phyloP scores from a whole-genome alignment of 2,888 invertebrate genomes.

The Lycocerus yunnanus region DNA sequence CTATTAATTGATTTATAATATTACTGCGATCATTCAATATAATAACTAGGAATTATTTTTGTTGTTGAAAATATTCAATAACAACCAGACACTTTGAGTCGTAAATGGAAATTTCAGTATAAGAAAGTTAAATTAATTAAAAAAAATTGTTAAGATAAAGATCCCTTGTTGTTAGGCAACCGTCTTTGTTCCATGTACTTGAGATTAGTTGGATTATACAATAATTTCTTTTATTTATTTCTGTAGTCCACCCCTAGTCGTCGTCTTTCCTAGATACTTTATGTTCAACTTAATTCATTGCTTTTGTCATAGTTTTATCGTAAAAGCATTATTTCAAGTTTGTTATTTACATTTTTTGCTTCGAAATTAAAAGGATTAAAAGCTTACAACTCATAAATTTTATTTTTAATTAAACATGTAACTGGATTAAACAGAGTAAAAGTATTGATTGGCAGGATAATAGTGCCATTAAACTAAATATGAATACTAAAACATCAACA shows the following conservation, averaged over 20 bases:
- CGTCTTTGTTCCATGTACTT: not conserved
- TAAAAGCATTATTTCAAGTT: not conserved
- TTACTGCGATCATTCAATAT: not conserved
- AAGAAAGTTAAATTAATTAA: not conserved
- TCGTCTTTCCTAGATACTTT: not conserved
- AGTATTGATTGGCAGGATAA: no score
- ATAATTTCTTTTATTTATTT: not conserved
- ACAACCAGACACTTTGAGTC: not conserved
- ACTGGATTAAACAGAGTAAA: no score
- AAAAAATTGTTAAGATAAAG: not conserved
- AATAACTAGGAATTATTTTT: not conserved
- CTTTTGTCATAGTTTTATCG: not conserved
- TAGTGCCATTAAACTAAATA: no score
- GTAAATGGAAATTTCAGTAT: not conserved
- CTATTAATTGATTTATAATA: not conserved
- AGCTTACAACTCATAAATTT: no score
- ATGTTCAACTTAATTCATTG: not conserved
- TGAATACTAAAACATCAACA: no score
- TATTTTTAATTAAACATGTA: no score
- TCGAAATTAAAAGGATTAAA: no score
- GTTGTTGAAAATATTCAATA: not conserved
- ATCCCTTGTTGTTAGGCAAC: not conserved
- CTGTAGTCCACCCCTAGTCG: not conserved
- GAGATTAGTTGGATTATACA: not conserved
- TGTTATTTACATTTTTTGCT: no score